Evolutionary conservation across 2,888 invertebrate species (phyloP).

Genomic region (Drosophila suboccidentalis): DNA sequence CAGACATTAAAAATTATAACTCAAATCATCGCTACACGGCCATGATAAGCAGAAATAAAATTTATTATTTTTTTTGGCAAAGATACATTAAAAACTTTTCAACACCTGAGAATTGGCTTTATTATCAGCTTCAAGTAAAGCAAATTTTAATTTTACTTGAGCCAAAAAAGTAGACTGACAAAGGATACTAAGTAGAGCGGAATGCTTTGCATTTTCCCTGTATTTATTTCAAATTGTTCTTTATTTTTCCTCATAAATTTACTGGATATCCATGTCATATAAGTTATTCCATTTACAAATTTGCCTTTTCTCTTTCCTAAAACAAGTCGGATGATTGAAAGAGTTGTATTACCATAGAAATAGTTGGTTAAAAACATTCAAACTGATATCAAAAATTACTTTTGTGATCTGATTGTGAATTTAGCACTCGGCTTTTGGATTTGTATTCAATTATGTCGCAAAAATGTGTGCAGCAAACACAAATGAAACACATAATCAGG

Average conservation of each 20-base stretch:
- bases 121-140: not conserved
- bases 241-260: not conserved
- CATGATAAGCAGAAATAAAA: not conserved
- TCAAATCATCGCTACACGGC: not conserved
- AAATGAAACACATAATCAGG: slow-evolving; percentile 51
- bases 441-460: slow-evolving; percentile 45
- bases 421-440: not conserved
- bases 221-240: not conserved
- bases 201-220: slow-evolving; percentile 7
- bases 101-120: not conserved
- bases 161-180: not conserved
- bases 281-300: not conserved
- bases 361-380: not conserved
- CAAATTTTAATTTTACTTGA: not conserved
- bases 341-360: not conserved
- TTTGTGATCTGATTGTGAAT: not conserved
- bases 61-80: not conserved
- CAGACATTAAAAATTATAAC: slow-evolving; percentile 1
- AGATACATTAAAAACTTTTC: not conserved
- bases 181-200: slow-evolving; percentile 16
- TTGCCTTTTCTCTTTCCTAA: not conserved
- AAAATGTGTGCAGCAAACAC: slow-evolving; percentile 5
- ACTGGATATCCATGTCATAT: too few relatives aligned
- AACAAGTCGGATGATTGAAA: not conserved
- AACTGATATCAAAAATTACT: not conserved